Conservation (phyloP, 2,888 invertebrate genomes). For the Tetragonula carbonaria region DNA sequence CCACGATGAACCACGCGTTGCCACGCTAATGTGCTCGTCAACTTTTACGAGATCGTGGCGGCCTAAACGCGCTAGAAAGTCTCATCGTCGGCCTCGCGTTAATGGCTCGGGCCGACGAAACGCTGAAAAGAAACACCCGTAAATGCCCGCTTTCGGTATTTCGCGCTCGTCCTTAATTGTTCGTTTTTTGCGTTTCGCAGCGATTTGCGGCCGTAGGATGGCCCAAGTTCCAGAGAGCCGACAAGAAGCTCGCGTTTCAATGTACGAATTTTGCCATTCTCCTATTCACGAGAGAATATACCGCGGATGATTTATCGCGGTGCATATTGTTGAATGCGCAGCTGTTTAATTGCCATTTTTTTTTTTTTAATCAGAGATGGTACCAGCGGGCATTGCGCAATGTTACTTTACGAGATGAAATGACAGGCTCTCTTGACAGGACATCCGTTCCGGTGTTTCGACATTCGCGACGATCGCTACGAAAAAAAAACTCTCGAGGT, state of each 20-base stretch:
- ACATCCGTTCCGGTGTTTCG: slow-evolving; percentile 2
- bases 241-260: background rate
- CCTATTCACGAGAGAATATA: slow-evolving; percentile 1
- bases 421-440: background rate
- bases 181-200: slow-evolving; percentile 24
- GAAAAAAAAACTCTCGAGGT: background rate
- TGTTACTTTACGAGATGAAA: background rate
- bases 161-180: slow-evolving; percentile 43
- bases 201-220: background rate
- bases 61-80: slow-evolving; percentile 44
- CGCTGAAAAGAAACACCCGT: slow-evolving; percentile 20
- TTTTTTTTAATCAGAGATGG: background rate
- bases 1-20: slow-evolving; percentile 5
- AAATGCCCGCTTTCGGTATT: slow-evolving; percentile 34
- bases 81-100: slow-evolving; percentile 10
- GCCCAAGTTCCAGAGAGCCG: background rate
- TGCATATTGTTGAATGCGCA: background rate
- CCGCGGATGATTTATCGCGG: slow-evolving; percentile 30
- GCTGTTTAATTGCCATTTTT: slow-evolving; percentile 35
- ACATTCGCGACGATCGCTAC: background rate
- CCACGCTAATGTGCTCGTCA: slow-evolving; percentile 52
- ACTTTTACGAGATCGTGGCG: slow-evolving; percentile 50
- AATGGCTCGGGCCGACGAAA: slow-evolving; percentile 18
- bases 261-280: background rate
- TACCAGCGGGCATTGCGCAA: background rate